Base-by-base conservation (phyloP, 2,113 vertebrate genomes). In the Carassius auratus region DNA sequence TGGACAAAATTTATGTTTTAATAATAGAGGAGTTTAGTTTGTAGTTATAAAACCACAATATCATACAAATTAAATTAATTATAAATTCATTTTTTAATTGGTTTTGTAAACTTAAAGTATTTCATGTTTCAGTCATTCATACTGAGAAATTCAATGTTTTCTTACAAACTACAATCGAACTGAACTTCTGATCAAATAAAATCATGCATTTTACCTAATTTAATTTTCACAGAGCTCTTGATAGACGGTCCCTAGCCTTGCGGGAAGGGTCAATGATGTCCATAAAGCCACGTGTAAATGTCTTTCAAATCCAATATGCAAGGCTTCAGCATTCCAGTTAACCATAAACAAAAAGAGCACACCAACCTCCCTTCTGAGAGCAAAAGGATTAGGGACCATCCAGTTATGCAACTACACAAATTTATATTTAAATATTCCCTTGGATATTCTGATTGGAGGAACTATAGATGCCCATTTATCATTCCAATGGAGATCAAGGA, bases 241-340 rank as follows among this genome's bases (percentile, higher is more conserved):
- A 42, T 21, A 84, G 42, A 74, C 8, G 4, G 19, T 75, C 50
- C 30, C 55, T 84, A 52, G 38, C 78, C 73, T 15, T 62, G 21
- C 5, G 14, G 23, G 59, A 57, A n/a, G 59, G 82, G 8, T 87
- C 36, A 81, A 62, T 62, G 68, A 48, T 76, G 59, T 66, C 57
- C 48, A 76, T 48, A 74, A 76, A 75, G 68, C 62, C 68, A 76
- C 6, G 26, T 88, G 76, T 84, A 76, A 80, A 74, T 86, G 69
- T 75, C 57, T 61, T 45, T 84, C 75, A 73, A 48, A 42, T 73
- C 57, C n/a, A 75, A 45, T 74, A 50, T 36, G 57, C 50, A 59
- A 36, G 52, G 13, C 84, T 66, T 7, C 42, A 15, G 14, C 9
- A 2, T 36, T 69, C 69, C 21, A n/a, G 52, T 80, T 64, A 48